These are phyloP conservation scores for Margarornis squamiger DNA, from an alignment of 2,797 vertebrate species.

Conservation along the genomic window DNA sequence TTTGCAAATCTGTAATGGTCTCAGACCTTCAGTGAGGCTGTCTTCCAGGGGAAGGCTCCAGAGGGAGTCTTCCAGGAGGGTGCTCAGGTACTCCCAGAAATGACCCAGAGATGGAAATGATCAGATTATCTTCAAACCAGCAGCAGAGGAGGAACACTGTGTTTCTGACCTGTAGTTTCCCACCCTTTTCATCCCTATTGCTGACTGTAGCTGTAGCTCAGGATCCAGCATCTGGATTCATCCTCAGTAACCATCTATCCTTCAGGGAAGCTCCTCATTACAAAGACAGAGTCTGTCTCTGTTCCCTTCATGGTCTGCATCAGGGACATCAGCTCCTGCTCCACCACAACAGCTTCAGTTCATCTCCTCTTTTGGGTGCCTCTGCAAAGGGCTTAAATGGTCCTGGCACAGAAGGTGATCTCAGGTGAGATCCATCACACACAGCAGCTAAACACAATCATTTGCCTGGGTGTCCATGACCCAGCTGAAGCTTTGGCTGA, in stretches of 20 bases:
- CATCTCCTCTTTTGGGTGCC: neutral
- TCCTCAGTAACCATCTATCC: neutral
- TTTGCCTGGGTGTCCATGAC: neutral
- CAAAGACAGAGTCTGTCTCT: neutral
- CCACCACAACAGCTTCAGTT: neutral
- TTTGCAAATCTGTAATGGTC: neutral
- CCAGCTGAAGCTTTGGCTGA: neutral
- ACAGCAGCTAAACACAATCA: neutral
- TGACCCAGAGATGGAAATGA: rapidly evolving
- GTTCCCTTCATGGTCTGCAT: rapidly evolving
- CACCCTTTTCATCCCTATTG: neutral
- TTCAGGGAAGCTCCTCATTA: neutral
- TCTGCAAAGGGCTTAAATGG: neutral
- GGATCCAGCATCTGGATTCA: neutral
- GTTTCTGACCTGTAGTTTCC: neutral
- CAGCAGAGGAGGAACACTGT: neutral
- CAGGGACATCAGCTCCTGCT: neutral
- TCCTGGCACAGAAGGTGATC: neutral
- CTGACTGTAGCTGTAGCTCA: neutral
- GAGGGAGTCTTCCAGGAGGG: neutral
- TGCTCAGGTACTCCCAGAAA: neutral
- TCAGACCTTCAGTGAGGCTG: neutral
- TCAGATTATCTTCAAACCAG: neutral
- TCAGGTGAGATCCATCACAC: neutral
- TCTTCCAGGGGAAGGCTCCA: no score